These are phyloP conservation scores for Gallinago solitaria DNA, from an alignment of 2,797 vertebrate species.

Conservation along the genomic window DNA sequence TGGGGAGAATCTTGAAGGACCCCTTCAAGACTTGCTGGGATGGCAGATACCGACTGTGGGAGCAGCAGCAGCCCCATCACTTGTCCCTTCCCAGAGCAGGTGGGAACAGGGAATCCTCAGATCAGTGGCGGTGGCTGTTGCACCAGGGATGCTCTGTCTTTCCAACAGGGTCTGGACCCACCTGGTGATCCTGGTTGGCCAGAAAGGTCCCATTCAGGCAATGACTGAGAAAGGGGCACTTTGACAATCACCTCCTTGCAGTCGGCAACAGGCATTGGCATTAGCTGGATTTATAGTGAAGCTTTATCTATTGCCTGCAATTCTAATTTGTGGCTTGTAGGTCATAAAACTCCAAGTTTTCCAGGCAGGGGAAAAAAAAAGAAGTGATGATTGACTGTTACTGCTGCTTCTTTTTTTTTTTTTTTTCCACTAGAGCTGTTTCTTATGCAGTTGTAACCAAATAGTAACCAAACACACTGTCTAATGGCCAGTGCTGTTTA, in stretches of 20 bases:
- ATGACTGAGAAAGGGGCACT: background rate
- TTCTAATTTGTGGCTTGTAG: slow-evolving; percentile 48
- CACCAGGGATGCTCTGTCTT: background rate
- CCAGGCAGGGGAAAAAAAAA: background rate
- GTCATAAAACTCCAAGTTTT: slow-evolving; percentile 50
- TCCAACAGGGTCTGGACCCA: background rate
- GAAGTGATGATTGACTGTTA: slow-evolving; percentile 60
- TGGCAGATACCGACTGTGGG: background rate
- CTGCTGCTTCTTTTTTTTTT: background rate
- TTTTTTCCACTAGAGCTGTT: slow-evolving; percentile 37
- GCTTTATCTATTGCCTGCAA: slow-evolving; percentile 59
- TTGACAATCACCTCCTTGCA: background rate
- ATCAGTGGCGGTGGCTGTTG: background rate
- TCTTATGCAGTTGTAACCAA: slow-evolving; percentile 50
- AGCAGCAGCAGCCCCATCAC: background rate
- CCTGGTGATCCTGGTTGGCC: background rate
- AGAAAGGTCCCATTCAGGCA: fast-evolving
- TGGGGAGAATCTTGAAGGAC: background rate
- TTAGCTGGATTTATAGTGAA: background rate
- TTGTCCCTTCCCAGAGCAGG: background rate
- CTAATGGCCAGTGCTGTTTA: slow-evolving; percentile 23
- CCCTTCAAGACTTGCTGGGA: background rate
- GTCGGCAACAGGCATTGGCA: background rate
- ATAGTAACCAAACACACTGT: slow-evolving; percentile 40
- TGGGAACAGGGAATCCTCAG: background rate